Evolutionary conservation across 2,888 invertebrate species (phyloP).

Genomic region (Onthophagus sagittarius): DNA sequence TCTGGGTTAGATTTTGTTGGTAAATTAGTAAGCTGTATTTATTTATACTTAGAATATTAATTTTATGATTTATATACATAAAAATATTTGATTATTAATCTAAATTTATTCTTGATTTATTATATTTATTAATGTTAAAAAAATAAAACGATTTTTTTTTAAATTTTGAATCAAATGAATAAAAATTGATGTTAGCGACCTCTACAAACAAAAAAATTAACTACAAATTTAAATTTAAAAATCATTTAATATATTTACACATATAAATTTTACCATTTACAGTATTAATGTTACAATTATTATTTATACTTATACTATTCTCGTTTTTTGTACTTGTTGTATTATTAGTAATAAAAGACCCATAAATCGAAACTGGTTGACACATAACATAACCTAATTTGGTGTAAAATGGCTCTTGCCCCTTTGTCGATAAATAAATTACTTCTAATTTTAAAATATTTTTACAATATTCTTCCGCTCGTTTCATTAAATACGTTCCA

Average conservation of each 20-base stretch:
- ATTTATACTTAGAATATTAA: neutral
- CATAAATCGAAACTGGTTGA: slow-evolving; percentile 67
- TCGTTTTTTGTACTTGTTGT: neutral
- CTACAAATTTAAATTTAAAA: slow-evolving; percentile 1
- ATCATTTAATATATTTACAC: slow-evolving; percentile 29
- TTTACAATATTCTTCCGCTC: slow-evolving; percentile 71
- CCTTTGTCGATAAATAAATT: slow-evolving; percentile 66
- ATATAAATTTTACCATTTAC: slow-evolving; percentile 41
- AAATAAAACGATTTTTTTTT: neutral
- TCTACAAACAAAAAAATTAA: neutral
- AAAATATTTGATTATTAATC: neutral
- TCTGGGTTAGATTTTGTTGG: neutral
- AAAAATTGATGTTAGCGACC: neutral
- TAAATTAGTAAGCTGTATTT: neutral
- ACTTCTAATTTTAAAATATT: slow-evolving; percentile 58
- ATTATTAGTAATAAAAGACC: slow-evolving; percentile 39
- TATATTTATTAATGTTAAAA: neutral
- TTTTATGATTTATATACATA: no score
- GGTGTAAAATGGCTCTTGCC: slow-evolving; percentile 70
- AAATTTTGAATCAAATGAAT: neutral
- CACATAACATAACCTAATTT: slow-evolving; percentile 71
- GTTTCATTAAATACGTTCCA: slow-evolving; percentile 70
- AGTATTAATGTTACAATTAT: slow-evolving; percentile 8
- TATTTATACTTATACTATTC: neutral
- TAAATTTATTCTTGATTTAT: neutral